Base-by-base conservation (phyloP, 1,140 invertebrate species). In the Drosophila paulistorum region DNA sequence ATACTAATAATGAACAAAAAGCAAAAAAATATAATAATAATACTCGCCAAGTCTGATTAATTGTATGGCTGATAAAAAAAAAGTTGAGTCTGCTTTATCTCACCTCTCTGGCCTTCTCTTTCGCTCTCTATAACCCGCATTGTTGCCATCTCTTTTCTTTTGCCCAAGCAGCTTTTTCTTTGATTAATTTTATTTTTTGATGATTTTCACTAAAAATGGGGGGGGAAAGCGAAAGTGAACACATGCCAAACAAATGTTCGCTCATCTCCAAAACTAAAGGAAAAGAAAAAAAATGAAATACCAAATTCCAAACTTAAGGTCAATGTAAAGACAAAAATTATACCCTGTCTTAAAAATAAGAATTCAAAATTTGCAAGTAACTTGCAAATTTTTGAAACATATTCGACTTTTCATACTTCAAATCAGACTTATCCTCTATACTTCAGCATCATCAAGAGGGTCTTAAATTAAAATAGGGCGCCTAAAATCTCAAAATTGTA, bases 51-150 rank as follows among this genome's bases (percentile, higher is more conserved):
- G 14, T 61, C 51, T 81, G 78, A 85, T 86, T 85, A 78, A 78
- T 85, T 86, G 68, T 71, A 65, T 59, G 13, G 57, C 55, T 60
- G 76, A 57, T 72, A 64, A 85, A 78, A 86, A 78, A 78, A 65
- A 69, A 65, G 62, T 59, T 39, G 70, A 45, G 54, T 51, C 37
- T 39, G 5, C 30, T 65, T 54, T 61, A 26, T 4, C 61, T 35
- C 51, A 3, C 35, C 51, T 4, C 11, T 64, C 54, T 5, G 39
- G 20, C 13, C 7, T 14, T 61, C 60, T 62, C 11, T 17, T n/a
- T 30, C 51, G 0, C 10, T 61, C 60, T 45, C 6, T 17, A 13
- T 55, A 23, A 5, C 10, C 11, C 60, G 23, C 17, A 30, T 30
- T 17, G 9, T 23, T 11, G 45, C 45, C 45, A 23, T 51, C 17